Percentiles rank a stretch among this genome's conserved stretches.
Evolutionary conservation across 2,113 vertebrate genomes (phyloP).

Genomic region (Tetrax tetrax): DNA sequence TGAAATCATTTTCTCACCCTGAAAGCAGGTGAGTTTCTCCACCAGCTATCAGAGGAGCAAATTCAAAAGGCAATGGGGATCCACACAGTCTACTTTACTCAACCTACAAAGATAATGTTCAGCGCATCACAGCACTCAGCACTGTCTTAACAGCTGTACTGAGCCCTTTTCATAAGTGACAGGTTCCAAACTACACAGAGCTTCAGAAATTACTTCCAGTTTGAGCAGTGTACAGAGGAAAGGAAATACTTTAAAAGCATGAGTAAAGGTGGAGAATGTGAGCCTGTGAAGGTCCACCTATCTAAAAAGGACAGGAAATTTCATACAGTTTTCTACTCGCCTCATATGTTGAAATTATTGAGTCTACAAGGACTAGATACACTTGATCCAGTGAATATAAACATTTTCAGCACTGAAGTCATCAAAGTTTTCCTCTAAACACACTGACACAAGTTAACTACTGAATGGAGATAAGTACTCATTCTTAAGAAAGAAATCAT

Average conservation of each 20-base stretch:
- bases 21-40: background rate
- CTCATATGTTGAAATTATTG: background rate
- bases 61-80: background rate
- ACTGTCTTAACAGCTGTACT: background rate
- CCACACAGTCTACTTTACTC: background rate
- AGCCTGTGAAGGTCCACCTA: background rate
- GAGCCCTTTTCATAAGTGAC: background rate
- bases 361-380: background rate
- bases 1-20: background rate
- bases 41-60: background rate
- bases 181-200: background rate
- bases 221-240: background rate
- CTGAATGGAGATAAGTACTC: background rate
- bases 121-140: background rate
- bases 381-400: background rate
- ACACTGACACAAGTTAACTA: background rate
- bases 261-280: background rate
- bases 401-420: background rate
- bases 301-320: background rate
- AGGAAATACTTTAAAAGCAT: background rate
- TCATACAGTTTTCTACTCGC: background rate
- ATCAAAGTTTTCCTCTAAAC: background rate
- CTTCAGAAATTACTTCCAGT: background rate
- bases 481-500: background rate
- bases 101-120: background rate